These are phyloP conservation scores for Coelopa pilipes DNA, from an alignment of 2,888 invertebrate species.

Conservation along the genomic window DNA sequence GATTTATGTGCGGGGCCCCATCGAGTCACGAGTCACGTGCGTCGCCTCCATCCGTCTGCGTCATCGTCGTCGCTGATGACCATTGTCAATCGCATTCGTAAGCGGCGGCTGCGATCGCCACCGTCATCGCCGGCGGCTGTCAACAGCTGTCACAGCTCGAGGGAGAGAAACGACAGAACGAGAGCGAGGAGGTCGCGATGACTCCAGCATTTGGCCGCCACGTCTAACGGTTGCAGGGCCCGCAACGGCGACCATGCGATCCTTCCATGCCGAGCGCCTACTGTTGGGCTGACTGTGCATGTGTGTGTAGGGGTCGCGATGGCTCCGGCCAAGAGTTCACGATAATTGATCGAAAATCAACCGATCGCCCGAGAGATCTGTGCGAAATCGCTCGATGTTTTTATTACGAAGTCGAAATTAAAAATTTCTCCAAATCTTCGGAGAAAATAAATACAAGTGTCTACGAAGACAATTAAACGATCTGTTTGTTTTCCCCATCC, in stretches of 20 bases:
- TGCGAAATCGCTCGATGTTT: not conserved
- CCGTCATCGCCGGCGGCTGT: not conserved
- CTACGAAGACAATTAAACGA: constrained; percentile 6
- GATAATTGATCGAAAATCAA: too few species aligned
- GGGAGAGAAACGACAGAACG: not conserved
- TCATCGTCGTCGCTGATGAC: not conserved
- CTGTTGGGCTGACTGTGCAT: too few species aligned
- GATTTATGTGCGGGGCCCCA: constrained; percentile 10
- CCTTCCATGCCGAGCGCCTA: too few species aligned
- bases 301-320: too few species aligned
- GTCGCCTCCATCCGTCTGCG: not conserved
- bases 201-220: too few species aligned
- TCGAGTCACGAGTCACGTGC: not conserved
- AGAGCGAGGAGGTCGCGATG: not conserved
- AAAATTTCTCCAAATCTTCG: not conserved
- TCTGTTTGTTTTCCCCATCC: constrained; percentile 1
- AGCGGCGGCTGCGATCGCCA: not conserved
- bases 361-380: too few species aligned
- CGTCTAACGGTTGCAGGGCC: too few species aligned
- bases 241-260: too few species aligned
- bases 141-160: constrained; percentile 1
- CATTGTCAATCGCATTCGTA: not conserved
- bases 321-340: too few species aligned
- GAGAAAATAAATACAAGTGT: constrained; percentile 1
- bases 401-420: not conserved